Evolutionary conservation across 2,888 invertebrate genomes (phyloP), one percentile per base, ranked within the genome.

Genomic region (Leptura quadrifasciata): DNA sequence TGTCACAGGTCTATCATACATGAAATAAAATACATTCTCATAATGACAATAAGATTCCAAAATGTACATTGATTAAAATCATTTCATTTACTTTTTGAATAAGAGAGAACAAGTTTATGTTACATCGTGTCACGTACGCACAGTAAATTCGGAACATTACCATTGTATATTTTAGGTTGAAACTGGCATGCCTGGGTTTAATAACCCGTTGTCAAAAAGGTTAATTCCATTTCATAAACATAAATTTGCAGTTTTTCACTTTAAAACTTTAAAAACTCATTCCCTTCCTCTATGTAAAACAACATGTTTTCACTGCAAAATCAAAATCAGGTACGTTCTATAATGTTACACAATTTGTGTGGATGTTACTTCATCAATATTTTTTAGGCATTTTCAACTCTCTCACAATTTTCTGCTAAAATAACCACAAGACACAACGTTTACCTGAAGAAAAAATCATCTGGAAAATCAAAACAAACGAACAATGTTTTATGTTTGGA

Each of bases 231-330:
- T 78, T 77, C 79, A 75, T 76, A 75, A 70, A 72, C 71, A 75
- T 74, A 83, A 85, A 84, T 81, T 85, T 78, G 80, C 79, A 78
- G 84, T 84, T 83, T 77, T 81, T 80, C 77, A 72, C 74, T 74
- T 76, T 74, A 77, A 78, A 80, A 58, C 58, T 31, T 79, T 55
- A 74, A 76, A 75, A 77, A 76, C 68, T n/a, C 75, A 79, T 47
- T 77, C 74, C 47, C 75, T 78, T 70, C 75, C 75, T 80, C 74
- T 79, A 83, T 82, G 82, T 82, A 77, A 82, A 77, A 74, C 76
- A 78, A 70, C 57, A 90, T 90, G 90, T 90, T 90, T 86, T 88
- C 90, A 79, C 83, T 90, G 77, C 90, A 90, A 85, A 90, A 89
- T 85, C 90, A 90, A 85, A 90, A 90, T 85, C 90, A 90, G 89